Conservation (phyloP, 2,113 vertebrate genomes). For the Hemichromis elongatus region DNA sequence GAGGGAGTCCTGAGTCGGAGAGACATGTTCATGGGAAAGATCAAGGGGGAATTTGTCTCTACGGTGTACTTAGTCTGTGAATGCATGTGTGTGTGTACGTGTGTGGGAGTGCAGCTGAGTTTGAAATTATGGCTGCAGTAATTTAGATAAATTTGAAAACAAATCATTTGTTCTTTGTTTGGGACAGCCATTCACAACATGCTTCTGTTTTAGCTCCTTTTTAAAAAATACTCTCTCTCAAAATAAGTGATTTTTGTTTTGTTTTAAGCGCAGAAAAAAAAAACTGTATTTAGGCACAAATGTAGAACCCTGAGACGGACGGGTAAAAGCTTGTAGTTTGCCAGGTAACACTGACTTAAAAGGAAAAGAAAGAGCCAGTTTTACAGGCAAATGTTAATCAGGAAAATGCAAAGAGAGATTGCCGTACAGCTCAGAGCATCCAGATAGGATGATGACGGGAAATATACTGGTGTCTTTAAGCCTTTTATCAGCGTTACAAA, state of each 20-base stretch:
- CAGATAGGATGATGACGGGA: not conserved
- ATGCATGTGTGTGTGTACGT: not conserved
- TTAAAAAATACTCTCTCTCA: accelerated
- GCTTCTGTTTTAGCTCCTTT: not conserved
- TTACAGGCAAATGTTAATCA: not conserved
- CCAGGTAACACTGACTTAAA: not conserved
- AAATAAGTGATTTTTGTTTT: not conserved
- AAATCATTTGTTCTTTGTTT: not conserved
- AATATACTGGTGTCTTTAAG: not conserved
- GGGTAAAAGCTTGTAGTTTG: not conserved
- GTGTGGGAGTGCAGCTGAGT: not conserved
- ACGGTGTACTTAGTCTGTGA: constrained; percentile 18
- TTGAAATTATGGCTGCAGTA: not conserved
- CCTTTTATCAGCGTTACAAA: not conserved
- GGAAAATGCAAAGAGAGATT: not conserved
- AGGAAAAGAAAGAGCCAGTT: not conserved
- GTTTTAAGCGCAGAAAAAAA: not conserved
- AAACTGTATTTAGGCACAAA: accelerated
- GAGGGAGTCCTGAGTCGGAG: constrained; percentile 6
- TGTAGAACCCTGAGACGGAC: accelerated
- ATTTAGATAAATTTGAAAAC: not conserved
- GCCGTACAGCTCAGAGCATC: not conserved
- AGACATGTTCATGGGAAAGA: constrained; percentile 56
- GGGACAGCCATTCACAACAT: not conserved
- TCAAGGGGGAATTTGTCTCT: constrained; percentile 47